These are phyloP conservation scores for Doris montereyensis DNA, from an alignment of 2,888 invertebrate genomes.

Conservation along the genomic window DNA sequence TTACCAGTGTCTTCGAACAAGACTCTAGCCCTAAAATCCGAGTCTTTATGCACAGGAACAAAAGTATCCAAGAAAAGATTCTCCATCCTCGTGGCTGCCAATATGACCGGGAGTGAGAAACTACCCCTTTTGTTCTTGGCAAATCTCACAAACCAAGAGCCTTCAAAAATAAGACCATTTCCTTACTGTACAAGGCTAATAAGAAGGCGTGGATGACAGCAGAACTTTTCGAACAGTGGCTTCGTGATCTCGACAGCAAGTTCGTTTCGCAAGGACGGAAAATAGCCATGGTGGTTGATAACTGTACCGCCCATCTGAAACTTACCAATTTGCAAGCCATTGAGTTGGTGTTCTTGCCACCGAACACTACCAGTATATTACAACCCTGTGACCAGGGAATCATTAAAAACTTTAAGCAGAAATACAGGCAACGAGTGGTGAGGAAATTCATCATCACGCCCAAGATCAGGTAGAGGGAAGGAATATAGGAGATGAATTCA, in stretches of 20 bases:
- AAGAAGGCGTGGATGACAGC: too few species aligned
- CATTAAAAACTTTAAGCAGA: conserved; percentile 45
- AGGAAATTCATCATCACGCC: conserved; percentile 11
- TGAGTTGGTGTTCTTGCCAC: conserved; percentile 50
- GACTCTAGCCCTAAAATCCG: too few species aligned
- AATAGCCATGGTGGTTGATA: conserved; percentile 49
- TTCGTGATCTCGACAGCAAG: not conserved
- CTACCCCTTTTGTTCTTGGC: conserved; percentile 45
- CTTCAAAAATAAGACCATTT: conserved; percentile 47
- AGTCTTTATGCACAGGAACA: too few species aligned
- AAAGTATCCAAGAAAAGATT: conserved; percentile 40
- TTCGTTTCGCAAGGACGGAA: conserved; percentile 38
- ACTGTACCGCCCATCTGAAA: conserved; percentile 49
- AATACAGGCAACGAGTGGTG: conserved; percentile 29
- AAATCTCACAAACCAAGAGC: conserved; percentile 47
- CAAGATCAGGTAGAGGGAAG: not conserved
- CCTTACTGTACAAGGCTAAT: conserved; percentile 45
- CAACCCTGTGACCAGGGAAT: conserved; percentile 57
- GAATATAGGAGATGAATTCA: not conserved
- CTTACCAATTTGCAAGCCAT: conserved; percentile 42
- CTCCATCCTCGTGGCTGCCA: conserved; percentile 45
- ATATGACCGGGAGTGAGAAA: conserved; percentile 48
- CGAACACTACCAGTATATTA: conserved; percentile 49
- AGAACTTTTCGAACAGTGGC: conserved; percentile 21
- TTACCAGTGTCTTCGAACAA: too few species aligned